Base-by-base conservation (phyloP, 2,888 invertebrate genomes). In the Tholera decimalis region DNA sequence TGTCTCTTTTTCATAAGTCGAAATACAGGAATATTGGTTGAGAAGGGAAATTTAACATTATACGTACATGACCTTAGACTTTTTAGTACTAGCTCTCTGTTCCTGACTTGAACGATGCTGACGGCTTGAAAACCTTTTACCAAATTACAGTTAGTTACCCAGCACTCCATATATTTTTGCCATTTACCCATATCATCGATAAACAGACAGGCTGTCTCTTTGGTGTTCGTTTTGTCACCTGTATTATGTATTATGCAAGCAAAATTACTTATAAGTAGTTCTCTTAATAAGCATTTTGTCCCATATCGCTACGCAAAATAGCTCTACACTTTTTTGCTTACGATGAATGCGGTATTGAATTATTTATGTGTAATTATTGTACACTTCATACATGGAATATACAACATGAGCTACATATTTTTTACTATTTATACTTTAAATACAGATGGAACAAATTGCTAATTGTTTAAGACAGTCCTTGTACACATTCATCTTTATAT, bases 331-430 rank as follows among this genome's bases (percentile, higher is more conserved):
- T 79, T 75, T 82, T 77, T 69, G 43, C 58, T 46, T 46, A n/a
- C 62, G 26, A 67, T 69, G 65, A 70, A 71, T 62, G 69, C 54
- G 50, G 51, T 75, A 73, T 73, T 80, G 82, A 85, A 87, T 86
- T 85, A 86, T 86, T 82, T 85, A 87, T 86, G 65, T 78, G 59
- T 77, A 80, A 79, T 81, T 81, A 82, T 71, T 66, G 54, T 62
- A 70, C 72, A 77, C 68, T 65, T 68, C 71, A 66, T 74, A 75
- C 66, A 71, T 64, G 64, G 63, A 62, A 57, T 82, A 75, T 68
- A 81, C 74, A 81, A 79, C 73, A 72, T 66, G 76, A 78, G 67
- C 70, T 75, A 70, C 75, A 70, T 46, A 62, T 73, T 78, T 79
- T 83, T 81, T 77, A 75, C 65, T 62, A 63, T 62, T 56, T 67